Evolutionary conservation across 1,140 invertebrate species (phyloP).

Genomic region (Dreissena rostriformis): DNA sequence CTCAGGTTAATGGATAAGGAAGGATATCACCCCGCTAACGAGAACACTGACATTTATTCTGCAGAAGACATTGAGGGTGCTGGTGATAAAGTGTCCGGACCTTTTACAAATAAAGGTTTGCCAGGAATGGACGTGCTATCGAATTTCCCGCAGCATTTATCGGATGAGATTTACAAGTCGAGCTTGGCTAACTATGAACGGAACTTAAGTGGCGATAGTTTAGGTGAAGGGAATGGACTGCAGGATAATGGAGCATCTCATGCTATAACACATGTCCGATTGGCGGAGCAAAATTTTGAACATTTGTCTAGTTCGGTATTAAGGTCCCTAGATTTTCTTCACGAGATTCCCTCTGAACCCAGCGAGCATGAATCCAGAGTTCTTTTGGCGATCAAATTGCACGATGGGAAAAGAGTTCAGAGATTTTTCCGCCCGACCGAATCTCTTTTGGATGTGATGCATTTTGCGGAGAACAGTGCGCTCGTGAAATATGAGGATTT

Average conservation of each 20-base stretch:
- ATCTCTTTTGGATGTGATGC: constrained; percentile 18
- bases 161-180: constrained; percentile 36
- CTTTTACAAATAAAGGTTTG: constrained; percentile 20
- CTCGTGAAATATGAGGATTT: constrained; percentile 27
- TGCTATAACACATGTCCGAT: neutral
- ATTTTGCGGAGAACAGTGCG: constrained; percentile 48
- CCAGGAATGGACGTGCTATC: constrained; percentile 31
- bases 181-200: constrained; percentile 29
- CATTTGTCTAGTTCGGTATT: neutral
- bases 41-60: constrained; percentile 16
- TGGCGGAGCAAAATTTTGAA: neutral
- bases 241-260: neutral
- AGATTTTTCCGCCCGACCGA: constrained; percentile 38
- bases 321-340: constrained; percentile 36
- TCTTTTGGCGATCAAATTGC: constrained; percentile 37
- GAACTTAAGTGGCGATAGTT: constrained; percentile 4
- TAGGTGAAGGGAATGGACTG: neutral
- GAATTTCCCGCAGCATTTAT: constrained; percentile 31
- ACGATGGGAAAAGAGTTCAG: constrained; percentile 44
- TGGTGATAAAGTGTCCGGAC: neutral
- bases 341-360: constrained; percentile 28
- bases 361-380: constrained; percentile 13
- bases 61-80: constrained; percentile 54
- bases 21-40: constrained; percentile 34
- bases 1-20: neutral